Conservation (phyloP, 2,888 invertebrate species). For the Bembecia ichneumoniformis region DNA sequence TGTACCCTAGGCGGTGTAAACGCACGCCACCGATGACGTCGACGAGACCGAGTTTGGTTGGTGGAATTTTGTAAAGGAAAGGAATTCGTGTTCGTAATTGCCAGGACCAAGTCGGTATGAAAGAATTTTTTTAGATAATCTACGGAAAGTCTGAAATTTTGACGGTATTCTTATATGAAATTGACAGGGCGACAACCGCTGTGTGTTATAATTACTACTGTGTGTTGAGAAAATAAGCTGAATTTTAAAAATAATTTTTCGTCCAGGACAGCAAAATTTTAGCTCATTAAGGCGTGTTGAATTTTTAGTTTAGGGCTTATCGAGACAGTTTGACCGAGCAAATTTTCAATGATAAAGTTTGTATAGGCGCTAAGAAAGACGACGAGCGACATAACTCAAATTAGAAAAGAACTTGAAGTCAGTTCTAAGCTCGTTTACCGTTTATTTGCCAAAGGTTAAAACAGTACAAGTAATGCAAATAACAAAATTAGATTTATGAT, state of each 20-base stretch:
- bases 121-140: too few species aligned
- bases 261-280: conserved; percentile 4
- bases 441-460: too few species aligned
- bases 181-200: too few species aligned
- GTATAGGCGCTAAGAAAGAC: conserved; percentile 7
- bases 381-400: background rate
- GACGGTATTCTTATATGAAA: too few species aligned
- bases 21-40: conserved; percentile 12
- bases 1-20: conserved; percentile 7
- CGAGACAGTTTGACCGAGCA: background rate
- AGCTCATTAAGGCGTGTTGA: conserved; percentile 7
- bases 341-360: conserved; percentile 9
- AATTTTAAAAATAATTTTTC: too few species aligned
- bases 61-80: conserved; percentile 10
- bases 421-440: background rate
- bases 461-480: too few species aligned
- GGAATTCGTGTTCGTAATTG: conserved; percentile 9
- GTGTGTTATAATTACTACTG: too few species aligned
- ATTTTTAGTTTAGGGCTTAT: background rate
- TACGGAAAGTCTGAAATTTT: too few species aligned
- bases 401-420: background rate
- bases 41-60: conserved; percentile 3
- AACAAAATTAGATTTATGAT: too few species aligned
- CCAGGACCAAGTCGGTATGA: too few species aligned
- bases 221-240: too few species aligned